Percentiles rank a stretch among this genome's conserved stretches.
These are phyloP conservation scores for Papilio protenor DNA, from an alignment of 2,888 invertebrate species.

Conservation along the genomic window DNA sequence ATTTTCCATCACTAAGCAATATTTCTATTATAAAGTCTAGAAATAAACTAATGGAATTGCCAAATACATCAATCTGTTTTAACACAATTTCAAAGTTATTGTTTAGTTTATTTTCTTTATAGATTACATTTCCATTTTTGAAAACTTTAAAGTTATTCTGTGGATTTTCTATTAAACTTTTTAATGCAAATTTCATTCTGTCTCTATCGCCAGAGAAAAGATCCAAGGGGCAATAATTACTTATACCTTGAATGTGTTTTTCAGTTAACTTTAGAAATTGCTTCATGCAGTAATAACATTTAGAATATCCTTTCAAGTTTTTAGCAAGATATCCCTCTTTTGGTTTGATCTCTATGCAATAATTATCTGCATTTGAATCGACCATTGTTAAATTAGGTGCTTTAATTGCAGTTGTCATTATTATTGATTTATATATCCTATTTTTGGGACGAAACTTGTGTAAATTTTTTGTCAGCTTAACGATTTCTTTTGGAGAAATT, in stretches of 20 bases:
- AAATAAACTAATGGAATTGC: constrained; percentile 57
- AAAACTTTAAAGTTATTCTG: constrained; percentile 88
- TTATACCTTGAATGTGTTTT: constrained; percentile 78
- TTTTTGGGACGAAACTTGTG: constrained; percentile 64
- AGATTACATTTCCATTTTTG: constrained; percentile 67
- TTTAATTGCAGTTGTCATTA: constrained; percentile 75
- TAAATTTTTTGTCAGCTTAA: constrained; percentile 61
- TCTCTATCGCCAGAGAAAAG: constrained; percentile 86
- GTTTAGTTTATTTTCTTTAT: constrained; percentile 58
- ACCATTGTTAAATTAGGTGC: constrained; percentile 74
- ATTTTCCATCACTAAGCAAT: constrained; percentile 55
- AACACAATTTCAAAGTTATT: constrained; percentile 56
- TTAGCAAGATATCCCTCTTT: constrained; percentile 86
- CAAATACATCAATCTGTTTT: constrained; percentile 55
- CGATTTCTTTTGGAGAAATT: constrained; percentile 64
- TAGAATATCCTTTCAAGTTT: constrained; percentile 63
- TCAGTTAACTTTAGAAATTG: constrained; percentile 82
- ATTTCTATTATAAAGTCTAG: constrained; percentile 66
- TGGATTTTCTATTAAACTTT: constrained; percentile 80
- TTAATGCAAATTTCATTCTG: constrained; percentile 83
- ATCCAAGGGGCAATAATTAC: constrained; percentile 89
- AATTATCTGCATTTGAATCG: constrained; percentile 62
- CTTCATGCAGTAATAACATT: constrained; percentile 85
- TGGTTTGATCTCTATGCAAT: constrained; percentile 87
- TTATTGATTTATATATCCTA: constrained; percentile 71